A percentile compares a stretch with the other conserved stretches of the same genome.
Evolutionary conservation across 2,113 vertebrate species (phyloP).

Genomic region (Prochilodus magdalenae): DNA sequence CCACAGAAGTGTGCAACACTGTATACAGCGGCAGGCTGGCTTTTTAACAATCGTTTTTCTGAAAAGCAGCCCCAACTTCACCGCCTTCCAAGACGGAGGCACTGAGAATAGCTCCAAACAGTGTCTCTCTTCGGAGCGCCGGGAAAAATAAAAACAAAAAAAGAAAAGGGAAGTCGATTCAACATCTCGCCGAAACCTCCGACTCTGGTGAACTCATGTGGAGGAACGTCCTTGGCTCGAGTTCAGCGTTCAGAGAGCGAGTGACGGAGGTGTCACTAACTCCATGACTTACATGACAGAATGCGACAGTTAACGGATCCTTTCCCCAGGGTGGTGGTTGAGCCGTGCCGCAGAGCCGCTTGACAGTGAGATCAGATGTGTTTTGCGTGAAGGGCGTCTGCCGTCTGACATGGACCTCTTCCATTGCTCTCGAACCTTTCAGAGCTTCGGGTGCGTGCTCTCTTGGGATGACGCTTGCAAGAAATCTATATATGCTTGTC

Average conservation of each 20-base stretch:
- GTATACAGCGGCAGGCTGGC: constrained; percentile 64
- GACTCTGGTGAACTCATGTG: constrained; percentile 29
- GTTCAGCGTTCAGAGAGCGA: constrained; percentile 31
- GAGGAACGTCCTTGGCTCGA: constrained; percentile 52
- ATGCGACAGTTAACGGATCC: constrained; percentile 49
- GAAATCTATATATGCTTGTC: not conserved
- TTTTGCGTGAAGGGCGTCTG: constrained; percentile 24
- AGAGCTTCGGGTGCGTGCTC: constrained; percentile 23
- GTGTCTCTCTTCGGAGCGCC: constrained; percentile 59
- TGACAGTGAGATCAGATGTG: constrained; percentile 50
- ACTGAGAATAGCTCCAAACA: constrained; percentile 30
- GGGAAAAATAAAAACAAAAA: constrained; percentile 24
- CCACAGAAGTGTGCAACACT: not conserved
- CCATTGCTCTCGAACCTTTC: constrained; percentile 36
- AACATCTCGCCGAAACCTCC: constrained; percentile 10
- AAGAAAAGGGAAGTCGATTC: constrained; percentile 47
- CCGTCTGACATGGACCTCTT: constrained; percentile 42
- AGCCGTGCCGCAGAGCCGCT: constrained; percentile 32
- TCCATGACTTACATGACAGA: constrained; percentile 52
- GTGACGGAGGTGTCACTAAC: constrained; percentile 49
- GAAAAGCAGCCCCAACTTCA: constrained; percentile 48
- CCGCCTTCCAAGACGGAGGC: not conserved
- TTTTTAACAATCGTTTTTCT: constrained; percentile 18
- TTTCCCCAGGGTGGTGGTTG: constrained; percentile 35
- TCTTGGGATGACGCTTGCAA: not conserved